phyloP scores from a whole-genome alignment of 2,888 invertebrate species.

The Leucozona laternaria region DNA sequence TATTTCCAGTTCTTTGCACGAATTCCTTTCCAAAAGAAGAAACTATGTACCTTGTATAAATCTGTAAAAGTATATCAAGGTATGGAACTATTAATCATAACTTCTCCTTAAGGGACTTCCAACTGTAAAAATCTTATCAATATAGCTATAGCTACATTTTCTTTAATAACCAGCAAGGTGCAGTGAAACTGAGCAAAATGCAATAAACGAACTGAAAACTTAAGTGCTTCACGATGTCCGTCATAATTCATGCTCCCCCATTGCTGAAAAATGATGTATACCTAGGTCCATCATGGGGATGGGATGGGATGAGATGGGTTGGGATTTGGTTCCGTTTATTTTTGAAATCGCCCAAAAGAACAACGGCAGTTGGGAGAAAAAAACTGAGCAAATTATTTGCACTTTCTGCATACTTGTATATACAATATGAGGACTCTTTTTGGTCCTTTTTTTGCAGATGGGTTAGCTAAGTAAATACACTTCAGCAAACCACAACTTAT shows the following conservation, averaged over 20 bases:
- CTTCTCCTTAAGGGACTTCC: slow-evolving; percentile 1
- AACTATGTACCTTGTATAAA: too few species aligned
- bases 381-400: slow-evolving; percentile 28
- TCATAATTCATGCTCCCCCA: too few species aligned
- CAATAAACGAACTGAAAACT: slow-evolving; percentile 20
- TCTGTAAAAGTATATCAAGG: neutral
- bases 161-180: neutral
- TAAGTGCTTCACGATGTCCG: too few species aligned
- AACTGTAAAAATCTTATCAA: slow-evolving; percentile 22
- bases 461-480: slow-evolving; percentile 18
- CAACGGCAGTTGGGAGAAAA: too few species aligned
- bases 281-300: too few species aligned
- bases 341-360: too few species aligned
- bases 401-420: neutral
- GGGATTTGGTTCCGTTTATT: neutral
- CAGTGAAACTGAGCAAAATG: slow-evolving; percentile 21
- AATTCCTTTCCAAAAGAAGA: neutral
- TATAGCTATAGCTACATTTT: too few species aligned
- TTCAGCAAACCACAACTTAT: neutral
- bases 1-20: neutral
- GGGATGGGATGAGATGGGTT: too few species aligned
- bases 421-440: too few species aligned
- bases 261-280: too few species aligned
- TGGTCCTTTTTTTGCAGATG: too few species aligned
- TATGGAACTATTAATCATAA: slow-evolving; percentile 33